These are phyloP conservation scores for Eueremaeus valkanovi DNA, from an alignment of 2,888 invertebrate genomes.

Conservation along the genomic window DNA sequence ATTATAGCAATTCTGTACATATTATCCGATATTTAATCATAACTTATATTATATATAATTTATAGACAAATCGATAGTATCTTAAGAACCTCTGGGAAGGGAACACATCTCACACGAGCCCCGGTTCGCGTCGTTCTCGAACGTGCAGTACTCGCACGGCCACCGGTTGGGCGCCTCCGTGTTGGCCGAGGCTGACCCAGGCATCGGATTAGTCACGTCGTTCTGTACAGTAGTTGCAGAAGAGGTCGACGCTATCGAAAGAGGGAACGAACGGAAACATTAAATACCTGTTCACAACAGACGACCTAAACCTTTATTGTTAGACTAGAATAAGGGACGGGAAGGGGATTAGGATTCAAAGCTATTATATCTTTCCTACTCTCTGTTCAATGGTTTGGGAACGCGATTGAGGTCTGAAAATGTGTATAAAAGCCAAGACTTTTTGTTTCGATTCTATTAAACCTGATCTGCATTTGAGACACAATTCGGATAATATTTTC, in stretches of 20 bases:
- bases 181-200: conserved; percentile 44
- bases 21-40: not conserved
- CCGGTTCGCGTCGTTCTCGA: conserved; percentile 72
- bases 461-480: too few relatives aligned
- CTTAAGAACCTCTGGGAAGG: conserved; percentile 59
- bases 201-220: not conserved
- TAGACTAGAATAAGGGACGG: too few relatives aligned
- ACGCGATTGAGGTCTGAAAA: too few relatives aligned
- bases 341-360: too few relatives aligned
- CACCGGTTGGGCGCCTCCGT: conserved; percentile 62
- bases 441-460: too few relatives aligned
- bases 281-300: too few relatives aligned
- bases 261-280: too few relatives aligned
- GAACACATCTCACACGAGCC: conserved; percentile 87
- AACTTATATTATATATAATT: conserved; percentile 2
- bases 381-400: too few relatives aligned
- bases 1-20: conserved; percentile 4
- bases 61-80: not conserved
- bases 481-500: too few relatives aligned
- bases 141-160: conserved; percentile 93
- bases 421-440: too few relatives aligned
- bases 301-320: too few relatives aligned
- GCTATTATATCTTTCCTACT: too few relatives aligned
- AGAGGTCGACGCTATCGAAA: not conserved
- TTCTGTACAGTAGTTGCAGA: not conserved